phyloP scores from a whole-genome alignment of 2,888 invertebrate genomes.

The Pristionchus japonicus region DNA sequence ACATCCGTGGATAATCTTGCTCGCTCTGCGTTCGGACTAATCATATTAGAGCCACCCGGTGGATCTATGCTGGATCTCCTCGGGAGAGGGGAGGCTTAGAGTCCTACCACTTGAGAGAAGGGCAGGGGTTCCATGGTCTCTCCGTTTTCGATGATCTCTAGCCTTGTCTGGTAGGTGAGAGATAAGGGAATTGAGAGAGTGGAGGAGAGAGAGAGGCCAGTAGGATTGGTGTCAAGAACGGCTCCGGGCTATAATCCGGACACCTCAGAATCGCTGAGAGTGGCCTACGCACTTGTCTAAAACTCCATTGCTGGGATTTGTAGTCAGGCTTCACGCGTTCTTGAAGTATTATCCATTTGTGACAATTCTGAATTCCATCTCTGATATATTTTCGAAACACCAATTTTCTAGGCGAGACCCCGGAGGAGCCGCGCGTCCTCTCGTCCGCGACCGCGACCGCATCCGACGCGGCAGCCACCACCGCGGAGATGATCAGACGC shows the following conservation, averaged over 20 bases:
- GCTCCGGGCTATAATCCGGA: background rate
- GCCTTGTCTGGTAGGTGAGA: background rate
- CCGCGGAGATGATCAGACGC: background rate
- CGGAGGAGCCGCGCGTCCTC: background rate
- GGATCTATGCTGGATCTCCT: background rate
- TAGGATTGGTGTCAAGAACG: constrained; percentile 17
- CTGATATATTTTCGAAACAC: no score
- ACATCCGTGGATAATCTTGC: constrained; percentile 17
- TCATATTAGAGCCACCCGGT: constrained; percentile 46
- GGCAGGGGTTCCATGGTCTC: background rate
- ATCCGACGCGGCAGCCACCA: background rate
- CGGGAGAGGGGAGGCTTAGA: background rate
- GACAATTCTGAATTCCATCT: no score
- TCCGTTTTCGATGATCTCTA: background rate
- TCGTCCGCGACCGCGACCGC: background rate
- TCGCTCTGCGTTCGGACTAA: background rate
- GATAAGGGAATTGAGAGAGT: background rate
- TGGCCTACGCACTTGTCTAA: background rate
- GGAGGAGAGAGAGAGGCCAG: background rate
- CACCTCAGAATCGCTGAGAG: background rate
- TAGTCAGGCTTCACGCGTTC: no score
- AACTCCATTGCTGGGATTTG: no score
- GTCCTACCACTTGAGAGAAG: background rate
- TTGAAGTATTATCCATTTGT: no score
- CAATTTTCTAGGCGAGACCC: constrained; percentile 1